Conservation (phyloP, 92 coral and sea anemone genomes). For the Epizoanthus stellaris region DNA sequence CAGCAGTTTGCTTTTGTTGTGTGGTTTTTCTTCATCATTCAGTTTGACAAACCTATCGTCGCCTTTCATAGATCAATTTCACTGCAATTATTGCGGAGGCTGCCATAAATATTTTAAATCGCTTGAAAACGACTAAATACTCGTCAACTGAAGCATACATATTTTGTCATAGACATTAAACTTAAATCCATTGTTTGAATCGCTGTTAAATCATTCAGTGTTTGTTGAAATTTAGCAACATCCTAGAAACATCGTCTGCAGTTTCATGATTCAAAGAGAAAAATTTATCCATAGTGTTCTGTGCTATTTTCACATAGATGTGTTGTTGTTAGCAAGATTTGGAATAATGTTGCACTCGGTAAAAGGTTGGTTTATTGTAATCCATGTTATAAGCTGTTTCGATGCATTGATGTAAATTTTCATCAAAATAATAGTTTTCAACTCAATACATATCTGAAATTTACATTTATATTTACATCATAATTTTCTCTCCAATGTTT, state of each 20-base stretch:
- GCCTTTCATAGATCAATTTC: background rate
- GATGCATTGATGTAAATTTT: background rate
- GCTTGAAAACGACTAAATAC: background rate
- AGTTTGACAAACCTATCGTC: background rate
- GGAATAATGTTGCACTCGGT: background rate
- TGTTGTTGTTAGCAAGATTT: background rate
- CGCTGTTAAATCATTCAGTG: conserved; percentile 8
- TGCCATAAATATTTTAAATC: background rate
- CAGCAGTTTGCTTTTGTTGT: background rate
- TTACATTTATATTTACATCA: background rate
- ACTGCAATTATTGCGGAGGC: background rate
- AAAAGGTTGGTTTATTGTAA: background rate
- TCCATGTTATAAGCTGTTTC: too few species aligned
- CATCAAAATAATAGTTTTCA: background rate
- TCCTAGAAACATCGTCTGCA: background rate
- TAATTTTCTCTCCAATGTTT: background rate
- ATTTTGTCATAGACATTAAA: background rate
- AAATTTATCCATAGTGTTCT: background rate
- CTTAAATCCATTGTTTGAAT: background rate
- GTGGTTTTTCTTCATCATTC: background rate
- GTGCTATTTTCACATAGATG: background rate
- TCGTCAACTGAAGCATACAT: background rate
- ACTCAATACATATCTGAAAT: background rate
- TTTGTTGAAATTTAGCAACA: background rate
- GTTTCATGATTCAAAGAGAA: background rate